phyloP scores from a whole-genome alignment of 2,113 vertebrate genomes.

The Tupaia chinensis region DNA sequence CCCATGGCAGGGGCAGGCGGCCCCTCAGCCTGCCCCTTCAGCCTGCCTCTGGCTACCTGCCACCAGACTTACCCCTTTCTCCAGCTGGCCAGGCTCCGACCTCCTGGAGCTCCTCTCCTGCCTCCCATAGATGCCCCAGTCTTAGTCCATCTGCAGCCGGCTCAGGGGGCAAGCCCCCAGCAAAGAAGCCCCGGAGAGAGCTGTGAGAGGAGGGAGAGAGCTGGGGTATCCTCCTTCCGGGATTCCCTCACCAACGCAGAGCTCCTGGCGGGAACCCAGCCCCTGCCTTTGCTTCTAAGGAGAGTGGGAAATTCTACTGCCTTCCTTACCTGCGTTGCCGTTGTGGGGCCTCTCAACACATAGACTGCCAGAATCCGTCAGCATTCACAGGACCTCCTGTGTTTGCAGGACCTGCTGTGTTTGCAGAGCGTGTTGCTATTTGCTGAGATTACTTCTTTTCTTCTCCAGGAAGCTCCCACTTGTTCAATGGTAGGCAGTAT shows the following conservation, averaged over 20 bases:
- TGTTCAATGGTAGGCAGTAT: background rate
- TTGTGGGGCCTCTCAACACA: no score
- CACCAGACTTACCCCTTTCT: background rate
- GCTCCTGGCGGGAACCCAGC: background rate
- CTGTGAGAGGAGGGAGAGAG: background rate
- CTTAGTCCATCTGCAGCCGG: background rate
- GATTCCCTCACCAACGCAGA: background rate
- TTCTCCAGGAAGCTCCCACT: background rate
- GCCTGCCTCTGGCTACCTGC: background rate
- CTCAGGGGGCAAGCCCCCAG: background rate
- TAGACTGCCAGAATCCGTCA: background rate
- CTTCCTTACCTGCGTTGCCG: background rate
- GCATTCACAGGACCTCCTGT: background rate
- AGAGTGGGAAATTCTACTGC: background rate
- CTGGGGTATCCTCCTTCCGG: background rate
- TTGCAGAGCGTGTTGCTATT: background rate
- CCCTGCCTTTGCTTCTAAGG: background rate
- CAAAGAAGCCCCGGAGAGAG: background rate
- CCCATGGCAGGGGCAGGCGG: accelerated
- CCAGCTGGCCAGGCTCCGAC: background rate
- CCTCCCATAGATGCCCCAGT: accelerated
- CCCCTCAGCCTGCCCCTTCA: background rate
- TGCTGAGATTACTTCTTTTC: background rate
- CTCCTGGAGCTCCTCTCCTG: background rate
- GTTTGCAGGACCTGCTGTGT: background rate